A percentile compares a stretch with the other conserved stretches of the same genome.
Evolutionary conservation across 1,140 invertebrate species (phyloP).

Genomic region (Paraescarpia echinospica): DNA sequence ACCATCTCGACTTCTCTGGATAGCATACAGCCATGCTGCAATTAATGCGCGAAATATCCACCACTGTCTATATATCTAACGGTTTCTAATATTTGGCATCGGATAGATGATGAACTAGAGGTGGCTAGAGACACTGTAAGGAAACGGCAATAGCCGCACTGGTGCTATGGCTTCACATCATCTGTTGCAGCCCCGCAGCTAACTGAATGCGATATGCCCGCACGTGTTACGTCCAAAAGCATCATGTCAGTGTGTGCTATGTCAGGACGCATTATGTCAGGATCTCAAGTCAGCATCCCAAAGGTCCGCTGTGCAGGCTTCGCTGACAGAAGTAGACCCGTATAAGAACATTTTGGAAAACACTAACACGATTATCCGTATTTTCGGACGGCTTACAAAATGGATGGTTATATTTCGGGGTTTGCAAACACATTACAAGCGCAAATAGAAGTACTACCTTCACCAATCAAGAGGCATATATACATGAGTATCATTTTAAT

Average conservation of each 20-base stretch:
- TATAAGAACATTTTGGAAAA: background rate
- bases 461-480: background rate
- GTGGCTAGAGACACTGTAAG: too few relatives aligned
- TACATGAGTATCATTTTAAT: background rate
- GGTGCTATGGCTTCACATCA: too few relatives aligned
- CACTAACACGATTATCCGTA: background rate
- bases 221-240: background rate
- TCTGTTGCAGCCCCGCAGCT: background rate
- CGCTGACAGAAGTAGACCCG: background rate
- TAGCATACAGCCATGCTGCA: too few relatives aligned
- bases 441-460: background rate
- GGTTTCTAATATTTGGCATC: too few relatives aligned
- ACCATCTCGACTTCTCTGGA: too few relatives aligned
- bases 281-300: background rate
- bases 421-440: background rate
- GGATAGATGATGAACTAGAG: too few relatives aligned
- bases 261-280: background rate
- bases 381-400: background rate
- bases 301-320: background rate
- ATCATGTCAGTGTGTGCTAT: background rate
- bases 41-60: too few relatives aligned
- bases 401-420: background rate
- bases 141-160: too few relatives aligned
- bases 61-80: too few relatives aligned
- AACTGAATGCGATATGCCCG: background rate